Conservation (phyloP, 2,797 vertebrate species). For the Fringilla coelebs region DNA sequence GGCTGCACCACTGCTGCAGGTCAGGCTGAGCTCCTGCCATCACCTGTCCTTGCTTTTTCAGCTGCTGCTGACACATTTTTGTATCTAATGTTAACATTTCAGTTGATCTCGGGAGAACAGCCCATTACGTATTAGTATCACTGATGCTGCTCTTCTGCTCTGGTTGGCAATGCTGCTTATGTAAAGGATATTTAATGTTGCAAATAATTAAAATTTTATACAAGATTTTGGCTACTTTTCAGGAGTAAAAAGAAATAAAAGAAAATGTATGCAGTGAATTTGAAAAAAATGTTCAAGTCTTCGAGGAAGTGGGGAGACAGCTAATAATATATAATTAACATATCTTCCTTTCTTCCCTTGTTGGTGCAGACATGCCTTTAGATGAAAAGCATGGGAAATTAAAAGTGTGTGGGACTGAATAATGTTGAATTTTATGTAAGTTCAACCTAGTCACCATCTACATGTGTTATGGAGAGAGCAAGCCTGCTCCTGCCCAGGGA, state of each 20-base stretch:
- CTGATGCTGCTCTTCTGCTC: background rate
- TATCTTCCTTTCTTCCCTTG: background rate
- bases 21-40: background rate
- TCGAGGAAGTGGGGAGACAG: constrained; percentile 19
- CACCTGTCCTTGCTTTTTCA: background rate
- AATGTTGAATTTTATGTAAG: background rate
- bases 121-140: background rate
- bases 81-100: background rate
- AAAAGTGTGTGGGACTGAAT: background rate
- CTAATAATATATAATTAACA: constrained; percentile 36
- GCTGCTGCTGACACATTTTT: background rate
- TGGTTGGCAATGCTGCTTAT: background rate
- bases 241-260: background rate
- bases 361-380: background rate
- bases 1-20: background rate
- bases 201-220: background rate
- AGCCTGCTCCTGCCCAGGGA: background rate
- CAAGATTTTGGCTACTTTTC: background rate
- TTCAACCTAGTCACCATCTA: background rate
- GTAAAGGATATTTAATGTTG: background rate
- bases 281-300: background rate
- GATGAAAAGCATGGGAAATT: background rate
- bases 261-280: background rate
- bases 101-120: background rate
- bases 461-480: background rate